These are phyloP conservation scores for Falco naumanni DNA, from an alignment of 2,797 vertebrate species.

Conservation along the genomic window DNA sequence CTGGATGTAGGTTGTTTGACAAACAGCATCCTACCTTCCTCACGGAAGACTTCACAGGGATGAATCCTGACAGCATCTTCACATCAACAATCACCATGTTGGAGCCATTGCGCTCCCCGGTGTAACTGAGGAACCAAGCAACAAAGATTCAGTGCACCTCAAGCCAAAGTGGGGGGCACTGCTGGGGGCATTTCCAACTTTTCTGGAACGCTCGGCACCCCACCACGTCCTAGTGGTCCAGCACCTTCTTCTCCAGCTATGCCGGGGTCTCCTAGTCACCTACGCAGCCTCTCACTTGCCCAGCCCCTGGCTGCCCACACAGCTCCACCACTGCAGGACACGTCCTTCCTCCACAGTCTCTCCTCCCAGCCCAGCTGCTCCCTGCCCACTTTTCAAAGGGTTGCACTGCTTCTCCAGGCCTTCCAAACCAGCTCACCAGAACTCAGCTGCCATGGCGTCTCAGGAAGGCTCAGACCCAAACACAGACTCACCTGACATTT, in stretches of 20 bases:
- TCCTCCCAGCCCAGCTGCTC: neutral
- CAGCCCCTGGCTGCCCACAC: neutral
- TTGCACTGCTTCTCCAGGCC: neutral
- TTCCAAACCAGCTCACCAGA: neutral
- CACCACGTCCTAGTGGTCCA: neutral
- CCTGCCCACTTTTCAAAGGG: neutral
- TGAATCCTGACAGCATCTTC: slow-evolving; percentile 72
- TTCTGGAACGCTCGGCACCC: neutral
- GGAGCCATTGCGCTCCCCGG: slow-evolving; percentile 62
- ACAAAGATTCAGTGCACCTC: neutral
- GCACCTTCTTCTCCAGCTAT: neutral
- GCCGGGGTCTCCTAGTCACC: neutral
- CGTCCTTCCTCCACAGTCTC: neutral
- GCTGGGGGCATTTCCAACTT: neutral
- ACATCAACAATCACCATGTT: slow-evolving; percentile 76
- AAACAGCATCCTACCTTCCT: neutral
- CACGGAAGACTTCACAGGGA: neutral
- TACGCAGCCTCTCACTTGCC: accelerated
- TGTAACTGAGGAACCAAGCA: slow-evolving; percentile 63
- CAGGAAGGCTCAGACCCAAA: neutral
- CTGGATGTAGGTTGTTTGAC: neutral
- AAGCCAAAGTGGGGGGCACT: neutral
- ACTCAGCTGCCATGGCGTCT: neutral
- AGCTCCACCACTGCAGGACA: neutral
- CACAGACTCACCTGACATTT: slow-evolving; percentile 27